Conservation (phyloP, 2,113 vertebrate species). For the Chauna torquata region DNA sequence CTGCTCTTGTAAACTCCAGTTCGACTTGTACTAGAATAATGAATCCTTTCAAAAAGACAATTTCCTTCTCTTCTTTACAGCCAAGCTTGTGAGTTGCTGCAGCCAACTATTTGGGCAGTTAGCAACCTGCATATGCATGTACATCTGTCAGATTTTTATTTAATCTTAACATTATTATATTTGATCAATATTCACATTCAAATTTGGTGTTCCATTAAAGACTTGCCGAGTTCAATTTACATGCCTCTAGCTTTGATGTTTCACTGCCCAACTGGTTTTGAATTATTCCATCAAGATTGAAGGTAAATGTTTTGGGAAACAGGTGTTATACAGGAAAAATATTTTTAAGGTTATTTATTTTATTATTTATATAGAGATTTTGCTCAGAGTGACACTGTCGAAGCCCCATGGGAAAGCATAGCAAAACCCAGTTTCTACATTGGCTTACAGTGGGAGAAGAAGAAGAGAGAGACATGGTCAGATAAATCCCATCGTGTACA, state of each 20-base stretch:
- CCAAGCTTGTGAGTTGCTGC: background rate
- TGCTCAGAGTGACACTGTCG: background rate
- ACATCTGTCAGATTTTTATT: background rate
- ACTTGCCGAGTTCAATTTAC: background rate
- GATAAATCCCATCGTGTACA: background rate
- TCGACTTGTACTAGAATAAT: background rate
- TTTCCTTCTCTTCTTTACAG: background rate
- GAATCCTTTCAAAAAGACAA: background rate
- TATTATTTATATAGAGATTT: background rate
- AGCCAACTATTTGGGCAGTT: background rate
- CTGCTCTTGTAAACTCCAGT: background rate
- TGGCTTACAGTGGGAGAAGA: background rate
- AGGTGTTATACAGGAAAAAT: background rate
- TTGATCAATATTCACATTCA: background rate
- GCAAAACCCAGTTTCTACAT: background rate
- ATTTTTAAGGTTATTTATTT: background rate
- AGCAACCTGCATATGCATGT: background rate
- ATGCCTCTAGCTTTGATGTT: background rate
- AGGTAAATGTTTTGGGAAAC: background rate
- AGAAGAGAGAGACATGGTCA: background rate
- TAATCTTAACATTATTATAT: background rate
- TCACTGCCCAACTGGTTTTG: background rate
- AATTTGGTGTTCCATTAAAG: background rate
- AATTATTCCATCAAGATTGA: background rate
- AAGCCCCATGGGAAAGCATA: background rate